Evolutionary conservation across 2,888 invertebrate genomes (phyloP).

Genomic region (Gymnosoma rotundatum): DNA sequence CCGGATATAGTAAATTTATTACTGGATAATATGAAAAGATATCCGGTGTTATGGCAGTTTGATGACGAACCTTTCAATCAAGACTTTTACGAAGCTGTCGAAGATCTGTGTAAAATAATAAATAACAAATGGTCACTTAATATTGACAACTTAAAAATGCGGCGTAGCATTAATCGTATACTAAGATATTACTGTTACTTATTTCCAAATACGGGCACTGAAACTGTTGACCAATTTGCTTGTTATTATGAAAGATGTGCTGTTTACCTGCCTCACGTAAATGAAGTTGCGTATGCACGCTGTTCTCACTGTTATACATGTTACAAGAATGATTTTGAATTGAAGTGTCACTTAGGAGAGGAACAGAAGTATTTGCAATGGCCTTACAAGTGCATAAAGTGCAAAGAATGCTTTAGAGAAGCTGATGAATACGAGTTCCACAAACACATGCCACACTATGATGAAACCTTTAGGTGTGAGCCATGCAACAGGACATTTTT

Average conservation of each 20-base stretch:
- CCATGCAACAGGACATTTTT: conserved; percentile 6
- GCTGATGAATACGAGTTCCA: conserved; percentile 43
- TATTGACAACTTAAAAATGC: conserved; percentile 26
- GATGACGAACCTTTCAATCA: not conserved
- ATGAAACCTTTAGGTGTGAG: conserved; percentile 15
- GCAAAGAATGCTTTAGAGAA: conserved; percentile 35
- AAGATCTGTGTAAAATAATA: conserved; percentile 18
- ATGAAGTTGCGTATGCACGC: conserved; percentile 14
- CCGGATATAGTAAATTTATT: conserved; percentile 9
- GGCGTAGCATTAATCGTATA: conserved; percentile 32
- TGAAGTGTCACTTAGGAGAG: conserved; percentile 12
- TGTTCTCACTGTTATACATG: conserved; percentile 26
- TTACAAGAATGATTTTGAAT: conserved; percentile 1
- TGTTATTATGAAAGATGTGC: conserved; percentile 19
- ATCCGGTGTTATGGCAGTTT: conserved; percentile 33
- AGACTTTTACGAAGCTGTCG: conserved; percentile 1
- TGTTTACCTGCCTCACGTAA: conserved; percentile 6
- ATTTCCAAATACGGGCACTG: not conserved
- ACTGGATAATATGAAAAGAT: conserved; percentile 30
- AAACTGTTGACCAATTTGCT: conserved; percentile 13
- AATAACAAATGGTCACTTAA: conserved; percentile 26
- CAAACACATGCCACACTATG: conserved; percentile 38
- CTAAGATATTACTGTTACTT: conserved; percentile 27
- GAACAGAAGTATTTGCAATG: conserved; percentile 11
- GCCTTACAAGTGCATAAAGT: conserved; percentile 38